phyloP scores from a whole-genome alignment of 2,797 vertebrate genomes.

The Apodemus agrarius region DNA sequence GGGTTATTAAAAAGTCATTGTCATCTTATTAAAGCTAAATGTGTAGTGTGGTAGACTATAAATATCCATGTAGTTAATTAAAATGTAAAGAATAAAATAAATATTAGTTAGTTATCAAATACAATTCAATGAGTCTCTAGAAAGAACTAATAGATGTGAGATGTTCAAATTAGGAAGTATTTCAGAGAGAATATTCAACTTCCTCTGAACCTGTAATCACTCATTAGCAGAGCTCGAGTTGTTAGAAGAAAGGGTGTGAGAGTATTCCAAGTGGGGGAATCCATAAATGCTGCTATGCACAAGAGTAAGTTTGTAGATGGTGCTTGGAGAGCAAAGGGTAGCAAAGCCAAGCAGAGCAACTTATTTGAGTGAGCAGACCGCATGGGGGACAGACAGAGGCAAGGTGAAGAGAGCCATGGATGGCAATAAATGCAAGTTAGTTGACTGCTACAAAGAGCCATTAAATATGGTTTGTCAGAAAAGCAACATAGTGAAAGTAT shows the following conservation, averaged over 20 bases:
- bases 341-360: not conserved
- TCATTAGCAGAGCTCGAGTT: not conserved
- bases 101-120: not conserved
- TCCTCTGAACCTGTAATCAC: not conserved
- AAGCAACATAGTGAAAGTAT: not conserved
- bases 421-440: not conserved
- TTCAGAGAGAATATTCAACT: not conserved
- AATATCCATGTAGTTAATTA: not conserved
- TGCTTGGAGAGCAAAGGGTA: not conserved
- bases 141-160: not conserved
- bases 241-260: not conserved
- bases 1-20: not conserved
- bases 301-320: not conserved
- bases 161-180: not conserved
- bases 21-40: not conserved
- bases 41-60: not conserved
- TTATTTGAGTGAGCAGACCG: not conserved
- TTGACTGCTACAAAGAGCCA: not conserved
- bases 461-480: not conserved
- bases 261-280: not conserved
- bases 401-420: not conserved
- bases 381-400: not conserved
- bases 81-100: not conserved
- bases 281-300: not conserved
- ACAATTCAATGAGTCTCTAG: not conserved